Conservation (phyloP, 2,888 invertebrate species). For the Netelia virgata region DNA sequence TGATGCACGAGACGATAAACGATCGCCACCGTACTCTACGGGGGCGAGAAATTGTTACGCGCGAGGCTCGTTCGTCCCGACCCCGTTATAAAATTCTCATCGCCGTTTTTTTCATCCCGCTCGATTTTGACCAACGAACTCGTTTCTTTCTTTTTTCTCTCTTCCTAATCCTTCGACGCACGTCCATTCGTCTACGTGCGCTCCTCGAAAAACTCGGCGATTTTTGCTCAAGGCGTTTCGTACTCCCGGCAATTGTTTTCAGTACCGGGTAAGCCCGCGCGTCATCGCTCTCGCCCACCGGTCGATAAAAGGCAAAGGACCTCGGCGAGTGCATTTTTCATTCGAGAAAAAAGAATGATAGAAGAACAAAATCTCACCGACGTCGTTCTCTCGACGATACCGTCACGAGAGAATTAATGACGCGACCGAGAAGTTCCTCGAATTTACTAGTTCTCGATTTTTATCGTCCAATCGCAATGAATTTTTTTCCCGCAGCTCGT, state of each 20-base stretch:
- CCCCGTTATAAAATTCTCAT: neutral
- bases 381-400: no score
- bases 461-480: no score
- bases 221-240: neutral
- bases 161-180: neutral
- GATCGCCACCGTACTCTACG: no score
- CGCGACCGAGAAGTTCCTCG: no score
- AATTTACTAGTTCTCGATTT: no score
- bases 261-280: constrained; percentile 52
- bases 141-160: neutral
- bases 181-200: no score
- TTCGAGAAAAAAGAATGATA: constrained; percentile 12
- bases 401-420: no score
- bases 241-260: constrained; percentile 51
- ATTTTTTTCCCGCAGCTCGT: no score
- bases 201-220: neutral
- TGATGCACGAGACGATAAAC: no score
- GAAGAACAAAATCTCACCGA: neutral
- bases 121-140: no score
- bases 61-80: no score
- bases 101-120: neutral
- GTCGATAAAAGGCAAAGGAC: constrained; percentile 74
- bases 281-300: constrained; percentile 66
- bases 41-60: no score
- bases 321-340: constrained; percentile 71